Evolutionary conservation across 2,113 vertebrate species (phyloP).

Genomic region (Arenaria interpres): DNA sequence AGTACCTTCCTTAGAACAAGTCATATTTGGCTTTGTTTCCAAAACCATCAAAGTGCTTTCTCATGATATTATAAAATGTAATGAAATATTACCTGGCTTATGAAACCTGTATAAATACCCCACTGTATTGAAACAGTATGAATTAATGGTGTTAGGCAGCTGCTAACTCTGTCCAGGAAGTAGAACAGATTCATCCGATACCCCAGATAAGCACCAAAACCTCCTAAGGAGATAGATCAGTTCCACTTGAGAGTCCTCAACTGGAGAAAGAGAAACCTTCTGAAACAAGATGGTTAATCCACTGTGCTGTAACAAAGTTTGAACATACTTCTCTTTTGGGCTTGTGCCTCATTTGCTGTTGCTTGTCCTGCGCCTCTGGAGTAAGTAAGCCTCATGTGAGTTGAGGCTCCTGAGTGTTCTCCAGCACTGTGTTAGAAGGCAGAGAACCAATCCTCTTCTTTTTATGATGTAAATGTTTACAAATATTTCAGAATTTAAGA

Average conservation of each 20-base stretch:
- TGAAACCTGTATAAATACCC: not conserved
- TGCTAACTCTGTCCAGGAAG: not conserved
- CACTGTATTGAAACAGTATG: not conserved
- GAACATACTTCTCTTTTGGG: not conserved
- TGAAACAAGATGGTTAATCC: not conserved
- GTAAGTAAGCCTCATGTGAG: not conserved
- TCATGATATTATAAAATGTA: not conserved
- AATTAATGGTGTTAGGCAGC: not conserved
- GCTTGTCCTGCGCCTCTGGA: not conserved
- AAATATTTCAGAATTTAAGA: not conserved
- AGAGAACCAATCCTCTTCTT: not conserved
- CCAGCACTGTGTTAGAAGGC: not conserved
- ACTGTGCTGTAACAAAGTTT: not conserved
- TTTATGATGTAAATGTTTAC: not conserved
- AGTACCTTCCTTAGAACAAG: not conserved
- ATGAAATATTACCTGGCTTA: not conserved
- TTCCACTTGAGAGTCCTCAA: not conserved
- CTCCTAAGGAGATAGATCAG: fast-evolving
- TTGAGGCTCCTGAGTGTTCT: not conserved
- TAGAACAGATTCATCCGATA: not conserved
- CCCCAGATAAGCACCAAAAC: not conserved
- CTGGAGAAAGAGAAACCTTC: not conserved
- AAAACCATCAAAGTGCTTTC: not conserved
- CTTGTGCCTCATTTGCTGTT: not conserved
- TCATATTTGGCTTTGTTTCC: not conserved